A percentile compares a stretch with the other conserved stretches of the same genome.
Conservation (phyloP, 2,888 invertebrate genomes). For the Cataglyphis albicans region DNA sequence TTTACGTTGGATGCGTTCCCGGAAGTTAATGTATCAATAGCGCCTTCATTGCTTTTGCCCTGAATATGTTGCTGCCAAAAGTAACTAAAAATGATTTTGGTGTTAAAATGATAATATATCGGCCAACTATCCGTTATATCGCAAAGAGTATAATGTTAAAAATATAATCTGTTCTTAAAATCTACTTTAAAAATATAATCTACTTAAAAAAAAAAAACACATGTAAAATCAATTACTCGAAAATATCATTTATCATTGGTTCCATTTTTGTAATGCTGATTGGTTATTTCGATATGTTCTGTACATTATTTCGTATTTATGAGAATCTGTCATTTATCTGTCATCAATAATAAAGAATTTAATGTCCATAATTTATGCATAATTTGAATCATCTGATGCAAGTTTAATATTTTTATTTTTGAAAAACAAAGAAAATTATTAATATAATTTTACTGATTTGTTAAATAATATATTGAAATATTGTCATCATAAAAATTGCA, state of each 20-base stretch:
- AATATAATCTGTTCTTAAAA: neutral
- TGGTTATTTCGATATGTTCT: neutral
- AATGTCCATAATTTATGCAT: neutral
- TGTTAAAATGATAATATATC: conserved; percentile 38
- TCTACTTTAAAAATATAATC: neutral
- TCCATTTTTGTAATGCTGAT: neutral
- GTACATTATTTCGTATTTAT: neutral
- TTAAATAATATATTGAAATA: too few relatives aligned
- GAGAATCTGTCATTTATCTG: neutral
- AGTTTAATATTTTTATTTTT: neutral
- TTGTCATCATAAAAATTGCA: too few relatives aligned
- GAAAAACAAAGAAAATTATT: too few relatives aligned
- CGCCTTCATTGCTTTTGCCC: conserved; percentile 28
- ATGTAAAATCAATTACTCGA: neutral
- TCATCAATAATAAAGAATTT: neutral
- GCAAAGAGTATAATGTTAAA: neutral
- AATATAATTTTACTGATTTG: too few relatives aligned
- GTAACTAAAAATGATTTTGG: conserved; percentile 37
- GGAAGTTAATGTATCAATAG: conserved; percentile 64
- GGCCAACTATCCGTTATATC: neutral
- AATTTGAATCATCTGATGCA: neutral
- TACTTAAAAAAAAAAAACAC: neutral
- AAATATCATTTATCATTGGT: neutral
- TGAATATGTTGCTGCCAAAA: conserved; percentile 48
- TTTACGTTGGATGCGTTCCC: conserved; percentile 42